Conservation (phyloP, 1,140 invertebrate genomes). For the Semibalanus balanoides region DNA sequence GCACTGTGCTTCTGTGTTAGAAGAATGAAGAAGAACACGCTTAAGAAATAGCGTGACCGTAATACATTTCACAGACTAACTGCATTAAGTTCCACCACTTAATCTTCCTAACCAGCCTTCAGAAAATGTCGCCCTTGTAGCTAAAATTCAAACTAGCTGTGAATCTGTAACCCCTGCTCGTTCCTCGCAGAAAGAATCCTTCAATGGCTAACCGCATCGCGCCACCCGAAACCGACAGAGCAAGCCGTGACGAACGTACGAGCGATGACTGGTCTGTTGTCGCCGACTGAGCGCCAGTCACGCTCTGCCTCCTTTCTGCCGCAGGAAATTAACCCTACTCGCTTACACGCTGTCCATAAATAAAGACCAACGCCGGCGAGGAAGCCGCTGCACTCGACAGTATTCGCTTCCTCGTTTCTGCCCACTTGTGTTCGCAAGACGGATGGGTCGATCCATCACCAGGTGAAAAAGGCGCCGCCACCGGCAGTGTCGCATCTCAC, state of each 20-base stretch:
- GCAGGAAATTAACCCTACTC: not conserved
- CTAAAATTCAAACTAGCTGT: too few species aligned
- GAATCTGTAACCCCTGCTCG: too few species aligned
- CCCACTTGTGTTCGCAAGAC: not conserved
- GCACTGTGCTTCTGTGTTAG: too few species aligned
- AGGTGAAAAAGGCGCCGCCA: not conserved
- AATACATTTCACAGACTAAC: too few species aligned
- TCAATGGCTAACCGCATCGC: too few species aligned
- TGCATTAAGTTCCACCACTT: too few species aligned
- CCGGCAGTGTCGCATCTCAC: not conserved
- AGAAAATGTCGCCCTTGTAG: too few species aligned
- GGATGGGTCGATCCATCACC: not conserved
- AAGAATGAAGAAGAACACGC: too few species aligned
- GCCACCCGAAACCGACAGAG: not conserved
- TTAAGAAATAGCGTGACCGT: too few species aligned
- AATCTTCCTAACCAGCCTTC: too few species aligned
- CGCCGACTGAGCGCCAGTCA: not conserved
- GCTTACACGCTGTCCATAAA: not conserved
- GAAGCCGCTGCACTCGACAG: not conserved
- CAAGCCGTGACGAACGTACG: not conserved
- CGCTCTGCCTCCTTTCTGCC: not conserved
- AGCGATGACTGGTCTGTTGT: not conserved
- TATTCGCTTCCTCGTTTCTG: not conserved
- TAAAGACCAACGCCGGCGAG: not conserved
- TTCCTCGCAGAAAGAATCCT: too few species aligned